These are phyloP conservation scores for Hylaea fasciaria DNA, from an alignment of 2,888 invertebrate species.

Conservation along the genomic window DNA sequence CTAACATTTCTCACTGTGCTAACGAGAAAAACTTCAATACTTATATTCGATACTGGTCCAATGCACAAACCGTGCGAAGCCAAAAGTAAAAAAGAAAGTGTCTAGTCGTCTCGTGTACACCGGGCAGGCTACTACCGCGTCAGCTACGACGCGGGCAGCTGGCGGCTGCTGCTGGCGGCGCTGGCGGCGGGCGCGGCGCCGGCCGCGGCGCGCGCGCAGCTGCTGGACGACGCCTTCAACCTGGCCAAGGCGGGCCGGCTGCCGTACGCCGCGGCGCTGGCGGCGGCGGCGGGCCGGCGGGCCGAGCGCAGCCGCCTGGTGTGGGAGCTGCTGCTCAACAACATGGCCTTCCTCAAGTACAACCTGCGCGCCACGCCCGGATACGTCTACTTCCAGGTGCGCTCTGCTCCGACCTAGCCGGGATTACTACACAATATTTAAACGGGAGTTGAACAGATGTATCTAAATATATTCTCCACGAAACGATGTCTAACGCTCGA, in stretches of 20 bases:
- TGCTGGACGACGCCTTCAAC: slow-evolving; percentile 90
- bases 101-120: too few species aligned
- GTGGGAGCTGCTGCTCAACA: slow-evolving; percentile 86
- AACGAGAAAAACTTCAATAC: too few species aligned
- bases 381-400: slow-evolving; percentile 79
- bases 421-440: too few species aligned
- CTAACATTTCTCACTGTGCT: too few species aligned
- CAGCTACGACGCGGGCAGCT: slow-evolving; percentile 86
- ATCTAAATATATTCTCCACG: too few species aligned
- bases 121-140: slow-evolving; percentile 87
- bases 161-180: slow-evolving; percentile 80
- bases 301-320: slow-evolving; percentile 87
- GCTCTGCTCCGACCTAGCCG: too few species aligned
- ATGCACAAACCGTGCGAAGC: too few species aligned
- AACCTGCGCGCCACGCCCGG: slow-evolving; percentile 79
- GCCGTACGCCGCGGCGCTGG: slow-evolving; percentile 86
- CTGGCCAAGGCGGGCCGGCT: slow-evolving; percentile 85
- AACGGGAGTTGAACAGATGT: too few species aligned
- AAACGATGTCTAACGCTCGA: too few species aligned
- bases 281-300: slow-evolving; percentile 85
- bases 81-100: too few species aligned
- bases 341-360: slow-evolving; percentile 79
- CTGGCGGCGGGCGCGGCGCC: slow-evolving; percentile 80
- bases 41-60: too few species aligned
- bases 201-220: slow-evolving; percentile 87